Evolutionary conservation across 2,113 vertebrate species (phyloP), one percentile per base, ranked within the genome.

Genomic region (Thamnophis sirtalis): DNA sequence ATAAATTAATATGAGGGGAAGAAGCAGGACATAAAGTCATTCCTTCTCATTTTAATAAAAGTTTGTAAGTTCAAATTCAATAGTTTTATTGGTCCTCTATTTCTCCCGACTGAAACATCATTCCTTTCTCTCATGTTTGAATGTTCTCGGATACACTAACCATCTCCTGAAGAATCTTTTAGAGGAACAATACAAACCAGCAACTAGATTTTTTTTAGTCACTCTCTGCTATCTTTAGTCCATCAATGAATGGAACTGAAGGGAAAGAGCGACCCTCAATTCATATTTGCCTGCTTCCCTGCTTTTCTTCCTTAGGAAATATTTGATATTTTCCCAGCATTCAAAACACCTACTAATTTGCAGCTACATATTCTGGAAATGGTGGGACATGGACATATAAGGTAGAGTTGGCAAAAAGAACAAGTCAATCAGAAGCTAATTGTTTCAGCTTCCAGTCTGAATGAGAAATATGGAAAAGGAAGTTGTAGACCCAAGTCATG

Each of bases 381-480:
- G 80, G 93, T 60, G 50, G 95, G 63, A 95, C 1, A 13, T 89
- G 38, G 11, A 93, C 89, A 91, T 88, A 53, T 94, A 50, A 87
- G 54, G 48, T 7, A 84, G 19, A 53, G 87, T 96, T 84, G 55
- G 93, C 84, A 89, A 93, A 91, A 91, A 92, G 0, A 0, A 55
- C 51, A 87, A 5, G 13, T 60, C 49, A 90, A n/a, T 60, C 55
- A 56, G 28, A 50, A 53, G 51, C 58, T 2, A 2, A 33, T 53
- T 92, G 50, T 48, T 92, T 89, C 94, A 95, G 88, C 38, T 17
- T 92, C 86, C 58, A 28, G 51, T 87, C 22, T 90, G 0, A 92
- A 58, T 88, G 21, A 92, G 93, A 95, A 95, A 93, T 91, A 90
- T 11, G 6, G 88, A 92, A 94, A 1, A 86, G 3, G 19, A 93